Percentiles rank a stretch among this genome's conserved stretches.
Evolutionary conservation across 2,888 invertebrate genomes (phyloP).

Genomic region (Limnephilus rhombicus): DNA sequence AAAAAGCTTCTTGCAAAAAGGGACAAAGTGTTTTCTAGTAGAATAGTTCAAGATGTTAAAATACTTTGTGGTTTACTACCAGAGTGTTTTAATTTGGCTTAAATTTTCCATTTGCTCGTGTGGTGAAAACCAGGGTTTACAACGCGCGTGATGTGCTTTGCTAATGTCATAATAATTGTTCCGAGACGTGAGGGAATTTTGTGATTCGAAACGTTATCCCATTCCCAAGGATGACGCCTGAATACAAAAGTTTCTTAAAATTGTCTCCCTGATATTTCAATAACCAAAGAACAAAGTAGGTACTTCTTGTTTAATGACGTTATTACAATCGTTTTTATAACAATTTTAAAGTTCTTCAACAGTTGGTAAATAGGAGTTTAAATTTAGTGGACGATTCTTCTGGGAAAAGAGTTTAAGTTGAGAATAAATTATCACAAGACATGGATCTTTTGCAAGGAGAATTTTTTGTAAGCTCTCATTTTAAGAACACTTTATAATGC

Average conservation of each 20-base stretch:
- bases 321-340: neutral
- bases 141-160: conserved; percentile 50
- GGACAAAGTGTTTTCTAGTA: neutral
- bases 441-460: neutral
- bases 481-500: neutral
- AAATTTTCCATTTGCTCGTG: neutral
- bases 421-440: neutral
- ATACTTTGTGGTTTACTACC: neutral
- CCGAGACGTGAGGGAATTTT: conserved; percentile 47
- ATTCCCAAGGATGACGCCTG: conserved; percentile 20
- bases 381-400: neutral
- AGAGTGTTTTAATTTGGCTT: neutral
- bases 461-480: neutral
- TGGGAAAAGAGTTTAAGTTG: neutral
- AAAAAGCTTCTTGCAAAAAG: neutral
- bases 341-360: neutral
- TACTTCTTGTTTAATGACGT: neutral
- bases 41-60: neutral
- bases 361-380: neutral
- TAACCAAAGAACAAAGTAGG: conserved; percentile 2
- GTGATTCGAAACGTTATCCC: conserved; percentile 40
- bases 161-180: conserved; percentile 56
- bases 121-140: conserved; percentile 37
- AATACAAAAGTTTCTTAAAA: conserved; percentile 34
- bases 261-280: conserved; percentile 32